Percentiles rank a stretch among this genome's conserved stretches.
phyloP scores from a whole-genome alignment of 2,113 vertebrate genomes.

The Brachypodius melanocephalos region DNA sequence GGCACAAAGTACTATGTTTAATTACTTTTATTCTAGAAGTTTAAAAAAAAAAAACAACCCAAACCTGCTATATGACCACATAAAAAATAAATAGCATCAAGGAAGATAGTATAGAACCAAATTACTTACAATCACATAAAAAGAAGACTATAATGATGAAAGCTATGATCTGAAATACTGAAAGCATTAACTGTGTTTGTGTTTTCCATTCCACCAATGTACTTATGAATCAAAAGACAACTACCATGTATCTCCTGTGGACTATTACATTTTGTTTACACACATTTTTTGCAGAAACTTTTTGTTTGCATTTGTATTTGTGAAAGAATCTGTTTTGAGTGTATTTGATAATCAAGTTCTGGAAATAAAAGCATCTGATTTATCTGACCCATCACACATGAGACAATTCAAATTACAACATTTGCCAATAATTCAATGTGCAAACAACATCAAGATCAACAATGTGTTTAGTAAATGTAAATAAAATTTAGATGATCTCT shows the following conservation, averaged over 20 bases:
- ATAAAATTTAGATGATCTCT: neutral
- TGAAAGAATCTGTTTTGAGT: neutral
- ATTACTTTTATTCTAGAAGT: neutral
- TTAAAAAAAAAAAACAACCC: accelerated
- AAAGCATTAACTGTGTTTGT: neutral
- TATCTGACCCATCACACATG: neutral
- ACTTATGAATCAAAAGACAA: neutral
- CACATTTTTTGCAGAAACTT: neutral
- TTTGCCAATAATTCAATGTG: neutral
- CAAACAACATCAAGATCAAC: neutral
- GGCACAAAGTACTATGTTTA: neutral
- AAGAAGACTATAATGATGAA: neutral
- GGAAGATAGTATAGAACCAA: neutral
- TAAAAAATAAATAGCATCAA: neutral
- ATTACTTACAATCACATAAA: neutral
- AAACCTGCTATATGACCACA: neutral
- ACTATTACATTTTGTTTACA: neutral
- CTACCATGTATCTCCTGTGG: neutral
- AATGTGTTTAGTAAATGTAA: neutral
- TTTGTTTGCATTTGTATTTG: neutral
- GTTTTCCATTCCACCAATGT: neutral
- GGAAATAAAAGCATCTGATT: neutral
- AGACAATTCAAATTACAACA: neutral
- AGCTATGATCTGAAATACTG: accelerated
- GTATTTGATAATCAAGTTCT: neutral